phyloP scores from a whole-genome alignment of 2,797 vertebrate species.

The Merluccius polli region DNA sequence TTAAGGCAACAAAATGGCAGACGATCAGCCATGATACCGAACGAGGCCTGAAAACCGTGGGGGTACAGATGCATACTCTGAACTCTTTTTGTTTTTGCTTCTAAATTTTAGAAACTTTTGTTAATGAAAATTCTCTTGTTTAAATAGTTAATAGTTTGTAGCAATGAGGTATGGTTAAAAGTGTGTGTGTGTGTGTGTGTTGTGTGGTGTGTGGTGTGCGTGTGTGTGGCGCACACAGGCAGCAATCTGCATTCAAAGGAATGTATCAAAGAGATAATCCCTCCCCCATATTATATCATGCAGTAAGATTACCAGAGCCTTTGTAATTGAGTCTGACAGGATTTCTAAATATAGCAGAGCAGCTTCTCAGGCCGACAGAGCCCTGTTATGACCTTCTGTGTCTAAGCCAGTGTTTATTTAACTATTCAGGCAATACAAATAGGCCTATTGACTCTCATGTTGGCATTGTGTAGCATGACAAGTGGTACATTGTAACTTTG shows the following conservation, averaged over 20 bases:
- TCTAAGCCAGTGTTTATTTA: constrained; percentile 19
- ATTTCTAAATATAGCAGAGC: constrained; percentile 51
- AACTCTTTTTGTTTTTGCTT: no score
- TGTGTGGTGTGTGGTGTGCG: constrained; percentile 12
- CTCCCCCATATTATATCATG: constrained; percentile 53
- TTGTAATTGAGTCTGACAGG: constrained; percentile 41
- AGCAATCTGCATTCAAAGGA: constrained; percentile 43
- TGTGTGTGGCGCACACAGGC: no score
- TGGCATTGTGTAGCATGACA: neutral
- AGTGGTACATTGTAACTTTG: neutral
- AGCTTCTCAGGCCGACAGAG: constrained; percentile 35
- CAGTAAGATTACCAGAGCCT: constrained; percentile 44
- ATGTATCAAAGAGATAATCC: constrained; percentile 60
- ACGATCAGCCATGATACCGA: neutral
- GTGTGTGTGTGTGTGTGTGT: constrained; percentile 16
- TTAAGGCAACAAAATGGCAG: neutral
- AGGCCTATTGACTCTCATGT: neutral
- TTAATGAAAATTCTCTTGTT: no score
- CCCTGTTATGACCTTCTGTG: constrained; percentile 30
- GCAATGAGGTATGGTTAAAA: neutral
- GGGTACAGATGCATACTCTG: neutral
- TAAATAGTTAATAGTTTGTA: neutral
- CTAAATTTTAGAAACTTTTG: no score
- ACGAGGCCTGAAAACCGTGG: neutral
- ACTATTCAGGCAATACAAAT: neutral